A percentile compares a stretch with the other conserved stretches of the same genome.
Conservation (phyloP, 2,888 invertebrate genomes). For the Parnassius apollo region DNA sequence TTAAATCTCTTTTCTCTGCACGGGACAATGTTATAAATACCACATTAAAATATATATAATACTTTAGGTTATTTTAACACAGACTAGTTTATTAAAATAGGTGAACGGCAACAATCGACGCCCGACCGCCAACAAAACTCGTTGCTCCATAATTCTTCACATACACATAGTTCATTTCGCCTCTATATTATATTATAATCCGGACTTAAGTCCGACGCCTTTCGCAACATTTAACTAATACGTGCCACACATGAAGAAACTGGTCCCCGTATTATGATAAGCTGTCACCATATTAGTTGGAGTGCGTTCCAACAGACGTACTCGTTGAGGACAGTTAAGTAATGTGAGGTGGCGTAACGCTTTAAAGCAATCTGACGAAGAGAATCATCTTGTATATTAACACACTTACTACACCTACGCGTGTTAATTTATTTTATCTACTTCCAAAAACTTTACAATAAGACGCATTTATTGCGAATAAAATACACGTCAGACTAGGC, state of each 20-base stretch:
- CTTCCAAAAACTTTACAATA: too few relatives aligned
- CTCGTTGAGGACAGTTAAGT: slow-evolving; percentile 35
- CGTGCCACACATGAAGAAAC: slow-evolving; percentile 50
- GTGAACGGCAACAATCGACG: too few relatives aligned
- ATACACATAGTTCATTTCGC: slow-evolving; percentile 7
- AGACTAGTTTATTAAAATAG: too few relatives aligned
- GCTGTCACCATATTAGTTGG: slow-evolving; percentile 57
- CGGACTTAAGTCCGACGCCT: slow-evolving; percentile 30
- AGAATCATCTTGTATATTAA: slow-evolving; percentile 10
- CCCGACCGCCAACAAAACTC: too few relatives aligned
- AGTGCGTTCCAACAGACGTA: slow-evolving; percentile 32
- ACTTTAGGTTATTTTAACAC: too few relatives aligned
- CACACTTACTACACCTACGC: background rate
- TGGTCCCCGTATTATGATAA: slow-evolving; percentile 48
- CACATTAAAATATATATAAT: too few relatives aligned
- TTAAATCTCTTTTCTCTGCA: too few relatives aligned
- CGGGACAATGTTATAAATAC: too few relatives aligned
- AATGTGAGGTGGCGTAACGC: slow-evolving; percentile 43
- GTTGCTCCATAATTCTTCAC: slow-evolving; percentile 6
- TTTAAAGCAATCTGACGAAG: slow-evolving; percentile 9
- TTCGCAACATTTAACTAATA: slow-evolving; percentile 49
- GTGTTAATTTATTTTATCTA: too few relatives aligned
- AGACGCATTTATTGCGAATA: too few relatives aligned
- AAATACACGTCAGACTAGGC: too few relatives aligned
- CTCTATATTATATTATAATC: slow-evolving; percentile 10